Percentiles rank a stretch among this genome's conserved stretches.
phyloP scores from a whole-genome alignment of 2,888 invertebrate species.

The Pristionchus entomophagus region DNA sequence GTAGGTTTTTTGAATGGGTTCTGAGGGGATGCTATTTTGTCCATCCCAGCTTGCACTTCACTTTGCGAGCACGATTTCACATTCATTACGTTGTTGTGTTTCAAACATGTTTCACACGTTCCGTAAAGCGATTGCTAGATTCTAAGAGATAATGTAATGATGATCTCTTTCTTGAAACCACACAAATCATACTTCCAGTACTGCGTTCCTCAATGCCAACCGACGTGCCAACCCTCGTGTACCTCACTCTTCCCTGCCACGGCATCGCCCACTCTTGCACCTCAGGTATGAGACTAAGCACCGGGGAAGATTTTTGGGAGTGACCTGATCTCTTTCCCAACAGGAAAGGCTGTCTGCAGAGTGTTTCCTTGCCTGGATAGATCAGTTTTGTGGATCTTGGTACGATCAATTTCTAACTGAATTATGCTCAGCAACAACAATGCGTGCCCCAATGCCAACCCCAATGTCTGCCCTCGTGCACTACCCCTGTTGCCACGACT shows the following conservation, averaged over 20 bases:
- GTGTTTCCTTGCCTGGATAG: too few species aligned
- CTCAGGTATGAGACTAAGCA: background rate
- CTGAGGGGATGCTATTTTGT: background rate
- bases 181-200: background rate
- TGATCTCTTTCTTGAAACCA: background rate
- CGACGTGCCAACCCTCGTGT: constrained; percentile 38
- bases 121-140: too few species aligned
- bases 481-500: background rate
- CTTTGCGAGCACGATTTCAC: background rate
- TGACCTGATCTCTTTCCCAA: background rate
- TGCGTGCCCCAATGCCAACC: constrained; percentile 39
- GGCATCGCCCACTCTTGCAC: background rate
- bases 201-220: constrained; percentile 43
- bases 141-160: too few species aligned
- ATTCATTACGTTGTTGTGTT: background rate
- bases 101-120: background rate
- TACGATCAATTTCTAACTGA: too few species aligned
- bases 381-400: too few species aligned
- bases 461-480: constrained; percentile 16
- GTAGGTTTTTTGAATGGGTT: background rate
- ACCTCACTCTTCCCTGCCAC: background rate
- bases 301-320: background rate
- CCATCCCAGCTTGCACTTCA: background rate
- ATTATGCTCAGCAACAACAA: background rate
- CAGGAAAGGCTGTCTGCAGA: too few species aligned